Evolutionary conservation across 2,797 vertebrate species (phyloP).

Genomic region (Sebastes paucispinis): DNA sequence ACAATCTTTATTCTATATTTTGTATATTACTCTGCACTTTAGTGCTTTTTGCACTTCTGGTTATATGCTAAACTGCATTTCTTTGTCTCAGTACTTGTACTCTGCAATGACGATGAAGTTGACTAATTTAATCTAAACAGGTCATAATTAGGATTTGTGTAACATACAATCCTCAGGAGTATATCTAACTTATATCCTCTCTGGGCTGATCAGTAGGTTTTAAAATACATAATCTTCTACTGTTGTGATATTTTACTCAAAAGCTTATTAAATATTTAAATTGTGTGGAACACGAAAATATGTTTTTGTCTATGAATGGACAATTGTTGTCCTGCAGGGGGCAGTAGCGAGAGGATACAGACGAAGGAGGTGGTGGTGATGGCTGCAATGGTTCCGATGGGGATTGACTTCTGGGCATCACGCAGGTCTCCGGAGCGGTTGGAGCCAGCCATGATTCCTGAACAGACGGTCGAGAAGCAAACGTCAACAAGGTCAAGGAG

Average conservation of each 20-base stretch:
- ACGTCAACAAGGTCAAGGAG: conserved; percentile 3
- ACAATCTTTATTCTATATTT: background rate
- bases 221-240: background rate
- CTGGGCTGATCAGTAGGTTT: background rate
- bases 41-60: background rate
- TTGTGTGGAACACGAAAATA: background rate
- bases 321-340: conserved; percentile 18
- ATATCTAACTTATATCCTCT: background rate
- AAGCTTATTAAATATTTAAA: background rate
- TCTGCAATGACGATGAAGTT: background rate
- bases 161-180: background rate
- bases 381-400: conserved; percentile 94
- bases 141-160: background rate
- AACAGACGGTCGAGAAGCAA: conserved; percentile 21
- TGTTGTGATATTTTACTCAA: background rate
- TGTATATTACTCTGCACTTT: background rate
- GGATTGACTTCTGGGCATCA: conserved; percentile 98
- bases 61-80: background rate
- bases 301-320: background rate
- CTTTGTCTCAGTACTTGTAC: background rate
- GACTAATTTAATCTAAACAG: background rate
- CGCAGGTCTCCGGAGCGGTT: conserved; percentile 96
- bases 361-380: conserved; percentile 96
- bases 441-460: conserved; percentile 98
- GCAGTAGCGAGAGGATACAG: conserved; percentile 89